A percentile compares a stretch with the other conserved stretches of the same genome.
These are phyloP conservation scores for Volucella bombylans DNA, from an alignment of 2,888 invertebrate species.

Conservation along the genomic window DNA sequence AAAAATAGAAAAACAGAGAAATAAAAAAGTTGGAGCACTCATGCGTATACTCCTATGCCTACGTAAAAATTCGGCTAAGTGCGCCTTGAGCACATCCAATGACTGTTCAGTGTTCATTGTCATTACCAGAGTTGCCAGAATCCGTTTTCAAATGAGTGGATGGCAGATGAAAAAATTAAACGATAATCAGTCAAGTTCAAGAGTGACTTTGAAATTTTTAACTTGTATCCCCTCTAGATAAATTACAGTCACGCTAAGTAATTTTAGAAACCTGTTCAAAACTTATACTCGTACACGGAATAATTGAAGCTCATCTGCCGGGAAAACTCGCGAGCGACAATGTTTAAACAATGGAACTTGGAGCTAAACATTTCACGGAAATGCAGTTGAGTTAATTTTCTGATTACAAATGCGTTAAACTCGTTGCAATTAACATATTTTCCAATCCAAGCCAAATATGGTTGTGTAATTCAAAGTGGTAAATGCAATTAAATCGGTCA, in stretches of 20 bases:
- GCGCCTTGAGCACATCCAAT: too few species aligned
- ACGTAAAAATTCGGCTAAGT: slow-evolving; percentile 22
- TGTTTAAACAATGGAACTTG: slow-evolving; percentile 14
- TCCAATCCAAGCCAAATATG: neutral
- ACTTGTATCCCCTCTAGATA: slow-evolving; percentile 3
- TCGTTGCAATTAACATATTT: neutral
- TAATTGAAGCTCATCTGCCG: slow-evolving; percentile 9
- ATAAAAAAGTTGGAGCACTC: slow-evolving; percentile 6
- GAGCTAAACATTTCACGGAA: slow-evolving; percentile 3
- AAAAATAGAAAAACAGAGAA: too few species aligned
- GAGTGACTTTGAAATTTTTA: slow-evolving; percentile 5
- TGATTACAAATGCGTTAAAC: neutral
- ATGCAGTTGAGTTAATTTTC: slow-evolving; percentile 1
- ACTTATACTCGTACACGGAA: neutral
- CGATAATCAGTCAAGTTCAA: slow-evolving; percentile 43
- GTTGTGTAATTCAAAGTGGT: slow-evolving; percentile 17
- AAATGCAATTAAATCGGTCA: slow-evolving; percentile 15
- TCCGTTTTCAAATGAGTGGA: slow-evolving; percentile 17
- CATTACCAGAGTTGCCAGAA: slow-evolving; percentile 14
- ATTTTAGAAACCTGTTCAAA: slow-evolving; percentile 18
- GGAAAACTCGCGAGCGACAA: slow-evolving; percentile 1
- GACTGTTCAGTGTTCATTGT: slow-evolving; percentile 48
- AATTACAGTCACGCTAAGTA: slow-evolving; percentile 26
- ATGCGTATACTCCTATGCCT: too few species aligned
- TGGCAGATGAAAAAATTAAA: neutral